A percentile compares a stretch with the other conserved stretches of the same genome.
These are phyloP conservation scores for Thamnophis sirtalis DNA, from an alignment of 2,113 vertebrate species.

Conservation along the genomic window DNA sequence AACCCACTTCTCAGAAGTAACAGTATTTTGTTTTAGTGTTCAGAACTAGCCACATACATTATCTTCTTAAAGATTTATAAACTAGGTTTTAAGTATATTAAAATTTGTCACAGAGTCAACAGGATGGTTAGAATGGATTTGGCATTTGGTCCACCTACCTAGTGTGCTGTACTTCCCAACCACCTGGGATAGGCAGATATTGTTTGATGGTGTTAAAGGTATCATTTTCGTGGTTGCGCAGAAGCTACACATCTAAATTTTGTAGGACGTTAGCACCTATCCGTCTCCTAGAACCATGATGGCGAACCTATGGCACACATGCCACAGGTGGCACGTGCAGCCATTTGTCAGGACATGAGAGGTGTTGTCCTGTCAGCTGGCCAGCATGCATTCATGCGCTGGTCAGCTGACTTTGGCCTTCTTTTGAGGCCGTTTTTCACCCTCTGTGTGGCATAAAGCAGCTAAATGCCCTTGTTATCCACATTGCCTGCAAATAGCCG, in stretches of 20 bases:
- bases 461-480: too few relatives aligned
- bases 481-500: too few relatives aligned
- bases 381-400: too few relatives aligned
- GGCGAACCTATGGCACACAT: too few relatives aligned
- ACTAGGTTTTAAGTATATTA: not conserved
- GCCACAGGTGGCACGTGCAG: too few relatives aligned
- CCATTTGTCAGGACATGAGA: too few relatives aligned
- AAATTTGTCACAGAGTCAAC: not conserved
- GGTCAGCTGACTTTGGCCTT: too few relatives aligned
- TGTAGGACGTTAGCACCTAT: too few relatives aligned
- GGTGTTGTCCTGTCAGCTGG: too few relatives aligned
- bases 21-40: not conserved
- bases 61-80: not conserved
- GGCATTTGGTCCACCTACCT: not conserved
- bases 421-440: too few relatives aligned
- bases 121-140: not conserved
- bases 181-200: not conserved
- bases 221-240: not conserved
- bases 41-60: not conserved
- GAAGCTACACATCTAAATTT: not conserved
- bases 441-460: too few relatives aligned
- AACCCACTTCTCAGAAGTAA: not conserved
- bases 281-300: too few relatives aligned
- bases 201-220: not conserved
- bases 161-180: not conserved